Base-by-base conservation (phyloP, 2,797 vertebrate species). In the Tarsius wallacei region DNA sequence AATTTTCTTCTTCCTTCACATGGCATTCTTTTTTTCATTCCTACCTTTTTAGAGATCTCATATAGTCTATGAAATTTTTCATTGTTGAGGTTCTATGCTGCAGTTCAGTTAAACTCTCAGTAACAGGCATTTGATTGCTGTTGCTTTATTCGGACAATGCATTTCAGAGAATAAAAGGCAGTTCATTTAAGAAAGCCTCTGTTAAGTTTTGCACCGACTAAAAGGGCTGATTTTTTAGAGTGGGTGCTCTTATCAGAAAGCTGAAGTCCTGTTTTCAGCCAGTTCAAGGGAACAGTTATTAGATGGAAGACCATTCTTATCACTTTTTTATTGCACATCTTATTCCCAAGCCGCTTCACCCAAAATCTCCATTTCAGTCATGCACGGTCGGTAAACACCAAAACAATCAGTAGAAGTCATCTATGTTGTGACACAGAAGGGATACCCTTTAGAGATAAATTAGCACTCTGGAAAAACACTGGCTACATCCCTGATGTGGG, bases 91-190 rank as follows among this genome's bases (percentile, higher is more conserved):
- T 78, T 59, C 15, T 31, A 31, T 3, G 19, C 14, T 74, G 4
- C 33, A 42, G n/a, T 80, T 95, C 61, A 87, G 26, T 66, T 31
- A 64, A 85, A 73, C 14, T 24, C 11, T 49, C 63, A 9, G 36
- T 28, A 86, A 83, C 4, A 51, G 64, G 17, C 16, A 51, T 91
- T 89, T 26, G 24, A 68, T 66, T 33, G 15, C 15, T 53, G 1
- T 86, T 86, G 31, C 86, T 84, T 94, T 31, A 70, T 95, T 74
- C 1, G 3, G 51, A 42, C 7, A 33, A 55, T 53, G 15, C 13
- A 21, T 90, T 95, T 92, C 57, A 88, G 68, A 87, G 68, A 94
- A 74, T n/a, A 36, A 66, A 94, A 86, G 2, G 17, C 16, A 61
- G 71, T 61, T 94, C n/a, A 51, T 74, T 93, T 63, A 16, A 57